A percentile compares a stretch with the other conserved stretches of the same genome.
Conservation (phyloP, 2,888 invertebrate genomes). For the Zaprionus lineosus region DNA sequence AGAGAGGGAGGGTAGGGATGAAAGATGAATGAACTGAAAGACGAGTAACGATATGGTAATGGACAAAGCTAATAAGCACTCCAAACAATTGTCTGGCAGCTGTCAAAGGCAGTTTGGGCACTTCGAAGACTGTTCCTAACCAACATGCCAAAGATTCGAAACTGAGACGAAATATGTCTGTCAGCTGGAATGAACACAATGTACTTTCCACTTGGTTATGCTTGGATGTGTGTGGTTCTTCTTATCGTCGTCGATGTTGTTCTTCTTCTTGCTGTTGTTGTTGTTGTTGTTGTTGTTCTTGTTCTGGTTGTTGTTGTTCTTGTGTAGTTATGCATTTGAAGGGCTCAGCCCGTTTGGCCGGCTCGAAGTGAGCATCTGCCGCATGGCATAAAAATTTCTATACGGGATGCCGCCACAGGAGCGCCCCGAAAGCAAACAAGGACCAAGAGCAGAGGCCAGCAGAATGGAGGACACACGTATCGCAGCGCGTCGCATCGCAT, state of each 20-base stretch:
- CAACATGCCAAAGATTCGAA: constrained; percentile 11
- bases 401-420: constrained; percentile 37
- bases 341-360: constrained; percentile 15
- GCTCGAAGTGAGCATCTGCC: constrained; percentile 45
- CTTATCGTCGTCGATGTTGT: no score
- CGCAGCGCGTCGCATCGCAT: no score
- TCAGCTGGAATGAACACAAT: neutral
- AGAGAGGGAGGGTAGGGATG: no score
- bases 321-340: constrained; percentile 37
- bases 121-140: no score
- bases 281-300: constrained; percentile 5
- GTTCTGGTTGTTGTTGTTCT: no score
- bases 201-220: neutral
- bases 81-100: constrained; percentile 35
- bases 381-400: constrained; percentile 22
- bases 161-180: neutral
- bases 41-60: constrained; percentile 19
- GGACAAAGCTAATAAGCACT: constrained; percentile 29
- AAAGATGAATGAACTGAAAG: neutral
- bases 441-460: constrained; percentile 39
- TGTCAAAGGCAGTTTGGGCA: constrained; percentile 25
- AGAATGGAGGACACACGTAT: constrained; percentile 22
- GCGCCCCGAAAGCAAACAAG: constrained; percentile 18
- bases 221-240: no score
- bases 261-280: constrained; percentile 4